phyloP scores from a whole-genome alignment of 2,888 invertebrate species.

The Asteroscopus sphinx region DNA sequence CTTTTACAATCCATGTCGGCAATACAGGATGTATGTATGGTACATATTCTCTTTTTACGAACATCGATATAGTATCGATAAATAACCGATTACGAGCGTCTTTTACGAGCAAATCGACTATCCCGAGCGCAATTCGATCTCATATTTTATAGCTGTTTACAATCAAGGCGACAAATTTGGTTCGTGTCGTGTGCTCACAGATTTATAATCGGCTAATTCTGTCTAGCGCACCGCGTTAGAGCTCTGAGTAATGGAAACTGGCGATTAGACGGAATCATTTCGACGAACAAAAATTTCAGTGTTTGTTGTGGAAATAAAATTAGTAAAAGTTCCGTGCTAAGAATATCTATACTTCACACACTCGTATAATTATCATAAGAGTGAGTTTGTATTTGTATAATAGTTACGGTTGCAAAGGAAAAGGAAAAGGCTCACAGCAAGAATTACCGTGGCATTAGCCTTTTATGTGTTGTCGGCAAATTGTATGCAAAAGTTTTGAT shows the following conservation, averaged over 20 bases:
- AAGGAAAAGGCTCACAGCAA: too few relatives aligned
- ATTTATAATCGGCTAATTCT: constrained; percentile 70
- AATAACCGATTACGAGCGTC: constrained; percentile 58
- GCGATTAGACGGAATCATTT: constrained; percentile 25
- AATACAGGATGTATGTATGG: constrained; percentile 27
- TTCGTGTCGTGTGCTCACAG: constrained; percentile 58
- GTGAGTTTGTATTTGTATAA: neutral
- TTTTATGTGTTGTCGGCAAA: constrained; percentile 7
- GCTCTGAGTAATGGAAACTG: constrained; percentile 60
- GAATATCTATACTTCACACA: constrained; percentile 4
- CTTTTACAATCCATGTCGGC: constrained; percentile 42
- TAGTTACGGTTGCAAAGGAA: constrained; percentile 3
- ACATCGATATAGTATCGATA: constrained; percentile 58
- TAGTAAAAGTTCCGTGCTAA: constrained; percentile 18
- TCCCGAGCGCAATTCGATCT: constrained; percentile 60
- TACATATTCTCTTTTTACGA: constrained; percentile 52
- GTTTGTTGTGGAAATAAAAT: constrained; percentile 29
- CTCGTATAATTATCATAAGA: neutral
- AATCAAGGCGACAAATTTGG: constrained; percentile 67
- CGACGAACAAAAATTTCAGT: constrained; percentile 36
- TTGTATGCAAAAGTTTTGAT: too few relatives aligned
- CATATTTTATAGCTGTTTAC: constrained; percentile 69
- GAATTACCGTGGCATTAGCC: constrained; percentile 15
- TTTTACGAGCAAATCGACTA: constrained; percentile 67
- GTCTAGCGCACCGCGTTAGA: constrained; percentile 49